Evolutionary conservation across 2,113 vertebrate genomes (phyloP).

Genomic region (Lophius piscatorius): DNA sequence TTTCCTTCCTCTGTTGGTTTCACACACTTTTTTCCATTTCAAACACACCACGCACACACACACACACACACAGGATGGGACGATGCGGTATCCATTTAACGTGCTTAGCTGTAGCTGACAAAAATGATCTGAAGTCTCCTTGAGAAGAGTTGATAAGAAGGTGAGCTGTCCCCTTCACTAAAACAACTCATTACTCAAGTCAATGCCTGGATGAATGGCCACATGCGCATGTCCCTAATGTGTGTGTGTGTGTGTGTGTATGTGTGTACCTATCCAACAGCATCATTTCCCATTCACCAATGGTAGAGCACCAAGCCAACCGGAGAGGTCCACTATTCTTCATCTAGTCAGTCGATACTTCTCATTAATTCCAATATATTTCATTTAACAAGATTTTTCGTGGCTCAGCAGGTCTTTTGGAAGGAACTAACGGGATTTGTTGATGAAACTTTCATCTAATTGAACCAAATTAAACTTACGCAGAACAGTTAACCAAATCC

Average conservation of each 20-base stretch:
- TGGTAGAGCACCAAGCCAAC: not conserved
- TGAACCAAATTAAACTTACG: no score
- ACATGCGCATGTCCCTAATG: constrained; percentile 35
- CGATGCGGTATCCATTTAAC: constrained; percentile 61
- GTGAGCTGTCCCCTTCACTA: constrained; percentile 78
- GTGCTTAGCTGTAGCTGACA: constrained; percentile 75
- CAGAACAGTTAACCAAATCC: no score
- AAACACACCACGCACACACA: constrained; percentile 28
- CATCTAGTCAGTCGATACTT: no score
- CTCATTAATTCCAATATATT: no score
- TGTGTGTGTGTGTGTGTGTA: constrained; percentile 31
- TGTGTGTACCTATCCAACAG: not conserved
- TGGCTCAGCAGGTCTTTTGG: no score
- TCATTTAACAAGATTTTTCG: no score
- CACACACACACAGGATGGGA: constrained; percentile 26
- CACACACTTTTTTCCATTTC: constrained; percentile 13
- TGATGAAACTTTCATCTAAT: no score
- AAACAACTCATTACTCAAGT: constrained; percentile 78
- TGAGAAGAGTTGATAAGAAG: constrained; percentile 74
- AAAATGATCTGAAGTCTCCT: constrained; percentile 79
- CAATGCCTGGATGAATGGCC: constrained; percentile 64
- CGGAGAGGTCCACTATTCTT: not conserved
- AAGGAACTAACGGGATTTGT: no score
- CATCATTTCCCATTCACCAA: not conserved
- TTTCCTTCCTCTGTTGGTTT: constrained; percentile 19